phyloP scores from a whole-genome alignment of 2,113 vertebrate species.

The Carassius auratus region DNA sequence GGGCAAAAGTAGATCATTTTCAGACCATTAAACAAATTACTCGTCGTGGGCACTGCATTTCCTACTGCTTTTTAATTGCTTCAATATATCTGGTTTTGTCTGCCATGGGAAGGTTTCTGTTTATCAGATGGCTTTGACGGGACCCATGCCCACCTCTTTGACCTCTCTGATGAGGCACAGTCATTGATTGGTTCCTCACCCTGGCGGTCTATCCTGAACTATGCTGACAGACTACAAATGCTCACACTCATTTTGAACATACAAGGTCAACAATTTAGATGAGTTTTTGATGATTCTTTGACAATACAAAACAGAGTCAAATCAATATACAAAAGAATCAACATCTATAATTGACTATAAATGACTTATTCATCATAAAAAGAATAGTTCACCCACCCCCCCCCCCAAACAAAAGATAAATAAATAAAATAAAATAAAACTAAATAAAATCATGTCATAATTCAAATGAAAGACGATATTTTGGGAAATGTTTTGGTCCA shows the following conservation, averaged over 20 bases:
- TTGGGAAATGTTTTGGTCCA: not conserved
- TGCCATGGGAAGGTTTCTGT: not conserved
- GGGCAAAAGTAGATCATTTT: not conserved
- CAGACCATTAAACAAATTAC: slow-evolving; percentile 5
- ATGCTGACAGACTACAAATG: not conserved
- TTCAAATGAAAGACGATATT: not conserved
- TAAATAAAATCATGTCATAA: not conserved
- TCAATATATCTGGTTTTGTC: not conserved
- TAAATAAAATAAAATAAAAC: too few species aligned
- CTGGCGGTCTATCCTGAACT: not conserved
- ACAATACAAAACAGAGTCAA: not conserved
- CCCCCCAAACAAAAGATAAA: too few species aligned
- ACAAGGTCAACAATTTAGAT: not conserved
- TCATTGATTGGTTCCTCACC: not conserved
- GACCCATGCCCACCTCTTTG: not conserved
- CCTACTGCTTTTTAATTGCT: not conserved
- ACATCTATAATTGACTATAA: not conserved
- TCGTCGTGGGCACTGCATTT: slow-evolving; percentile 3
- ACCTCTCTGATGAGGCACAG: not conserved
- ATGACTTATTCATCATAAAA: not conserved
- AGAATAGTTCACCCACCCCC: not conserved
- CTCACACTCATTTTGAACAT: not conserved
- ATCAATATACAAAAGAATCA: not conserved
- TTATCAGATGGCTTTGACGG: not conserved
- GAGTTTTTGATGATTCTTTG: not conserved